Base-by-base conservation (phyloP, 2,888 invertebrate species). In the Athetis lepigone region DNA sequence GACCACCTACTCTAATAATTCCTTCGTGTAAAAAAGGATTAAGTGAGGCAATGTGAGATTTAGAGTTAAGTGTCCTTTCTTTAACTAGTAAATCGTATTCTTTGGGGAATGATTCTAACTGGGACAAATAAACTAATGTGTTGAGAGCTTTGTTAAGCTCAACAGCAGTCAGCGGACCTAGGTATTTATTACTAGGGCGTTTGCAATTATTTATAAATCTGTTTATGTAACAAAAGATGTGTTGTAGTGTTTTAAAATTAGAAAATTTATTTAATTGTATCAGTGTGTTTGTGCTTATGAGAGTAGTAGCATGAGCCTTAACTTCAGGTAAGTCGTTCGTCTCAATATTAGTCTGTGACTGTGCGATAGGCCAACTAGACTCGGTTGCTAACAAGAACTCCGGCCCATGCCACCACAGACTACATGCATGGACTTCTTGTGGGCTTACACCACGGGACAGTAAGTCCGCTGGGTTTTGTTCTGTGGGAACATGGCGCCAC, bases 21-120 rank as follows among this genome's bases (percentile, higher is more conserved):
- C 16, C 16, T 45, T 43, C 25, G 21, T 43, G 18, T 6, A 43
- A 25, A 43, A 43, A 43, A 18, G 43, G 43, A 25, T 23, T 43
- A n/a, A 43, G 43, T 13, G 43, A 25, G 8, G 25, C 23, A 25
- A 43, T 11, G n/a, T 11, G 8, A 11, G 46, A 4, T 46, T 46
- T 46, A 29, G 46, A 25, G 6, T 25, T 25, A 25, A 25, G 25
- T 6, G 25, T 3, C 6, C 6, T 25, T 25, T 6, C 25, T 4
- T 25, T 25, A 6, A 25, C 25, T 25, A 25, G 25, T 3, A 25
- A 25, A 25, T 25, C 25, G 6, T 4, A 4, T 25, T 25, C 25
- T 25, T 25, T 25, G 25, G 25, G 25, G 25, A 25, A 25, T 6
- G 25, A 25, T 25, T 25, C 25, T 25, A 25, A 4, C 25, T 25